Base-by-base conservation (phyloP, 2,113 vertebrate genomes). In the Monopterus albus region DNA sequence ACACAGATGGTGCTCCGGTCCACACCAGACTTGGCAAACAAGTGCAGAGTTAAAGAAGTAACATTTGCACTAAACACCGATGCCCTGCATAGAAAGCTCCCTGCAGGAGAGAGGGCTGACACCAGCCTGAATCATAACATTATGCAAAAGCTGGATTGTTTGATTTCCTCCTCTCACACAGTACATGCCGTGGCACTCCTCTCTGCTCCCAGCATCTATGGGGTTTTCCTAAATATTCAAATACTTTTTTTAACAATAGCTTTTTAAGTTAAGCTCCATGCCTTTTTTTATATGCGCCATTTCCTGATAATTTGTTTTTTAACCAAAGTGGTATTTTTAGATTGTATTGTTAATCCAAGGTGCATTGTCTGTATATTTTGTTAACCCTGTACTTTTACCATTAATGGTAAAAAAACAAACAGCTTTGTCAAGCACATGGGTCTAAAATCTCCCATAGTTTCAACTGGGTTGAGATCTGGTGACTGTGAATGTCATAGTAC, bases 101-200 rank as follows among this genome's bases (percentile, higher is more conserved):
- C 59, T 67, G 61, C 64, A 56, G 75, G 68, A 72, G 68, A 75
- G 70, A 72, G 47, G 56, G 64, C 59, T 11, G 28, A 84, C 78
- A 88, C 88, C 91, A 91, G 90, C 84, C 86, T 87, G 90, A 78
- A 87, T 91, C 89, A 67, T 88, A 33, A 78, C 78, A 53, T 92
- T 86, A 93, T 93, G 91, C 92, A 92, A 93, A 88, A 75, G 66
- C 74, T 75, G 75, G 79, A 79, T 83, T 76, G 59, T 87, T 61
- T 73, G 53, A 52, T 67, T 73, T 53, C 23, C 18, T 60, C 45
- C 43, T 78, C 49, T 46, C 26, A 31, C 65, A 2, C 15, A 38
- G 13, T n/a, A 74, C 28, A 42, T 61, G 53, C 53, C 45, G 31
- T 64, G 57, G 43, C 60, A 35, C 39, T 45, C 33, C 20, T 50